Conservation (phyloP, 2,888 invertebrate species). For the Cactoblastis cactorum region DNA sequence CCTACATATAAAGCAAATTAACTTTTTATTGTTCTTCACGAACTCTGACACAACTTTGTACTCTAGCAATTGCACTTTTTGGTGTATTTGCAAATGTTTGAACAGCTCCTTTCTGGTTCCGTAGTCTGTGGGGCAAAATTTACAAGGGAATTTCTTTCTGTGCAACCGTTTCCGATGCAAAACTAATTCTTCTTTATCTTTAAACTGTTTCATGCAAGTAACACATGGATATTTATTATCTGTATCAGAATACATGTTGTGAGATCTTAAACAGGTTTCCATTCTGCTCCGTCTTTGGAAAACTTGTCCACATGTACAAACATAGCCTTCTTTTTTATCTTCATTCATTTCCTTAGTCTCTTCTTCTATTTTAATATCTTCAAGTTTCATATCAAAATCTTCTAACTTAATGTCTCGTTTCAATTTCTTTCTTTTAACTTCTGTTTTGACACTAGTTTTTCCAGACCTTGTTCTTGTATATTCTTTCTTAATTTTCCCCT, state of each 20-base stretch:
- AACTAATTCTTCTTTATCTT: slow-evolving; percentile 51
- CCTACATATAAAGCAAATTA: slow-evolving; percentile 63
- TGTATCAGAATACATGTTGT: slow-evolving; percentile 41
- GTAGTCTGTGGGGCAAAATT: slow-evolving; percentile 72
- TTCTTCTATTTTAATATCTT: slow-evolving; percentile 14
- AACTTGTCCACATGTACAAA: slow-evolving; percentile 60
- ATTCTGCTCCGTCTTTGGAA: slow-evolving; percentile 58
- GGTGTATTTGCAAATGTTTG: slow-evolving; percentile 64
- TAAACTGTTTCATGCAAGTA: slow-evolving; percentile 56
- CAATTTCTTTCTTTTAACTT: not conserved
- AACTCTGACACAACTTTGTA: slow-evolving; percentile 68
- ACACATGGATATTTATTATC: slow-evolving; percentile 43
- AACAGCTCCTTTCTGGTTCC: slow-evolving; percentile 62
- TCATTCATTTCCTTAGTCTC: slow-evolving; percentile 31
- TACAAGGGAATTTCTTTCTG: slow-evolving; percentile 62
- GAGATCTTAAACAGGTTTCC: slow-evolving; percentile 64
- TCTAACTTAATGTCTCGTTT: not conserved
- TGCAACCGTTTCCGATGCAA: slow-evolving; percentile 58
- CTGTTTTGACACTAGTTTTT: not conserved
- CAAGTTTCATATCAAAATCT: not conserved
- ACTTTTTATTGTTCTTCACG: slow-evolving; percentile 59
- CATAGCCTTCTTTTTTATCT: slow-evolving; percentile 49
- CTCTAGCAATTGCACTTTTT: slow-evolving; percentile 68
- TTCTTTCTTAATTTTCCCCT: slow-evolving; percentile 15
- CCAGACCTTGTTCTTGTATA: not conserved